These are phyloP conservation scores for Acropternis orthonyx DNA, from an alignment of 2,797 vertebrate species.

Conservation along the genomic window DNA sequence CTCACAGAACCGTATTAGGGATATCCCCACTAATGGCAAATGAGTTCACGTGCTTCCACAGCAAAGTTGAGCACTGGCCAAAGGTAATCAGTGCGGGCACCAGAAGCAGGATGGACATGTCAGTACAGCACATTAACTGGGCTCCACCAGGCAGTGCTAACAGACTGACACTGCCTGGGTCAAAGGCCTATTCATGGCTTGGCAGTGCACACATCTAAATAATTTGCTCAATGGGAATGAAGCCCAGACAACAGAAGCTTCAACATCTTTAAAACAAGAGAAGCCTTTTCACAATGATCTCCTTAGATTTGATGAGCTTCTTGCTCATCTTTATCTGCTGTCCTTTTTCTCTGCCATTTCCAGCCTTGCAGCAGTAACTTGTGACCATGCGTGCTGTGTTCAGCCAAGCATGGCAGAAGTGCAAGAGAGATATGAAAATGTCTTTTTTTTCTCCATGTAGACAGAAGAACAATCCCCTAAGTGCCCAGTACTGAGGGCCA, in stretches of 20 bases:
- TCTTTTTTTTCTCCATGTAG: neutral
- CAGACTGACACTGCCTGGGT: neutral
- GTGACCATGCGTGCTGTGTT: neutral
- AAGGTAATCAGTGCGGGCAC: accelerated
- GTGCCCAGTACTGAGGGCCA: neutral
- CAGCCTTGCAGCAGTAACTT: neutral
- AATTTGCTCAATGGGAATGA: neutral
- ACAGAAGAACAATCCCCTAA: neutral
- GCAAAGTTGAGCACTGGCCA: neutral
- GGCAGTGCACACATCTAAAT: neutral
- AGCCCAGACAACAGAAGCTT: neutral
- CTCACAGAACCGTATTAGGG: neutral
- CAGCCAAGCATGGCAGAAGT: neutral
- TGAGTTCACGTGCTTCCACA: neutral
- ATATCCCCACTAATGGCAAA: neutral
- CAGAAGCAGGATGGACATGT: neutral
- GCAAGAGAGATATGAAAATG: neutral
- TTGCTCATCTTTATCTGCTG: neutral
- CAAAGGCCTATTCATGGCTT: neutral
- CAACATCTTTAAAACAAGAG: neutral
- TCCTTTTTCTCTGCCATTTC: neutral
- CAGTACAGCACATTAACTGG: neutral
- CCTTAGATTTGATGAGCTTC: neutral
- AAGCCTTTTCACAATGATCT: neutral
- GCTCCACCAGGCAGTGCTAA: accelerated